Evolutionary conservation across 2,113 vertebrate species (phyloP).

Genomic region (Cepphus grylle): DNA sequence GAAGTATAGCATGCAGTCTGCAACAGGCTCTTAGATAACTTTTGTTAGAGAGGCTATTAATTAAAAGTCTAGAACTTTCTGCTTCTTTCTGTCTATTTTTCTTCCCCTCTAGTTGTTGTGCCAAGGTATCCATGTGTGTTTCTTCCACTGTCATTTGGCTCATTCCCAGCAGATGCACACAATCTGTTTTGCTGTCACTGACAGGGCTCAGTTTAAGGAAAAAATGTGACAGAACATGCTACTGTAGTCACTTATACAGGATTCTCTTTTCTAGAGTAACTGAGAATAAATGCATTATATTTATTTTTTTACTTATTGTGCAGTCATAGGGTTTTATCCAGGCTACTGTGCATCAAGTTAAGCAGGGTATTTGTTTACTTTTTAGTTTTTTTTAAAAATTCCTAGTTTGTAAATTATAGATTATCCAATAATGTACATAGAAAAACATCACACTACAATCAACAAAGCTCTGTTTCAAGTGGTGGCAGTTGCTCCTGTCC

Average conservation of each 20-base stretch:
- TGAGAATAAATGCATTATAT: conserved; percentile 62
- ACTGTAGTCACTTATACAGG: conserved; percentile 71
- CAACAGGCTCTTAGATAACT: conserved; percentile 53
- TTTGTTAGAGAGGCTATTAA: conserved; percentile 68
- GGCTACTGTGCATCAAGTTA: background rate
- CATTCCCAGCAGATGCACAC: conserved; percentile 84
- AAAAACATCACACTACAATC: background rate
- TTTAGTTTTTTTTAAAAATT: background rate
- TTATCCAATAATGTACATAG: background rate
- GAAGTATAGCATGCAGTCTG: conserved; percentile 42
- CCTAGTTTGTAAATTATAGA: background rate
- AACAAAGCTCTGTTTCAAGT: background rate
- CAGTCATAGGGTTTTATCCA: background rate
- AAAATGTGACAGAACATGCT: conserved; percentile 79
- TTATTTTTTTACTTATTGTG: conserved; percentile 43
- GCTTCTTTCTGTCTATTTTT: conserved; percentile 69
- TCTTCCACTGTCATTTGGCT: conserved; percentile 88
- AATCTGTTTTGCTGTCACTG: conserved; percentile 78
- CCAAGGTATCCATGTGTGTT: conserved; percentile 84
- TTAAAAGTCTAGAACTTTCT: conserved; percentile 70
- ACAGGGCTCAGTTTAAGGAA: conserved; percentile 76
- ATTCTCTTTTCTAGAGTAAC: conserved; percentile 58
- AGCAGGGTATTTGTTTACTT: background rate
- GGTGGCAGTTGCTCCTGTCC: background rate
- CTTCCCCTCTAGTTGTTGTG: conserved; percentile 73